These are phyloP conservation scores for Zhengitettix transpicula DNA, from an alignment of 2,888 invertebrate species.

Conservation along the genomic window DNA sequence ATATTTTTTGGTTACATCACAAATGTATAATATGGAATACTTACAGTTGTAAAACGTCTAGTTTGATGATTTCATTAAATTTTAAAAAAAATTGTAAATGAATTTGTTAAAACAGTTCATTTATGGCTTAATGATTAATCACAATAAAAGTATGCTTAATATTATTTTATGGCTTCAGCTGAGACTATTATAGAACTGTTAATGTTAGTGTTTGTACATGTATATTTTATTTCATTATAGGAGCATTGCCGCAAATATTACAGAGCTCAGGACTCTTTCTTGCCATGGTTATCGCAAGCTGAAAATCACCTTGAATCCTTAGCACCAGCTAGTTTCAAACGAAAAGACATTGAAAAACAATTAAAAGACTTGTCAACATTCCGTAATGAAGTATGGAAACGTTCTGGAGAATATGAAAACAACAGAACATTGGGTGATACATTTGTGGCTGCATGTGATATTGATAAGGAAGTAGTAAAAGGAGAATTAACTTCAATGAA, in stretches of 20 bases:
- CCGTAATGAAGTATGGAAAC: slow-evolving; percentile 86
- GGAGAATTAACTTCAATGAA: slow-evolving; percentile 65
- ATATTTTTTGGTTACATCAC: no score
- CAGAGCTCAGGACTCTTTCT: slow-evolving; percentile 64
- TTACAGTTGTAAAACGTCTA: no score
- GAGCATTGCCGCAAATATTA: slow-evolving; percentile 86
- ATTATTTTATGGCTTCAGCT: no score
- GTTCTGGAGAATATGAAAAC: slow-evolving; percentile 84
- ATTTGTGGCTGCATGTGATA: slow-evolving; percentile 74
- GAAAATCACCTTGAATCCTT: slow-evolving; percentile 70
- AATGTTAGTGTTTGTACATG: not conserved
- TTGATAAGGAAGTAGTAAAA: slow-evolving; percentile 79
- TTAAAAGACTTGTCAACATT: slow-evolving; percentile 74
- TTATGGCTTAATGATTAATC: no score
- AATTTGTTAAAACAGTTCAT: no score
- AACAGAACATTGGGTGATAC: slow-evolving; percentile 72
- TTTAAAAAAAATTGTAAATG: no score
- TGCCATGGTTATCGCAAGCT: slow-evolving; percentile 75
- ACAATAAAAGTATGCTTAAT: no score
- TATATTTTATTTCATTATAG: slow-evolving; percentile 10
- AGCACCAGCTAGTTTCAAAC: slow-evolving; percentile 63
- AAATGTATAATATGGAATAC: no score
- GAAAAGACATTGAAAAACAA: slow-evolving; percentile 73
- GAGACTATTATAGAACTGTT: no score
- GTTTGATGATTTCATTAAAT: no score